A percentile compares a stretch with the other conserved stretches of the same genome.
Conservation (phyloP, 2,113 vertebrate genomes). For the Campylomormyrus tamandua region DNA sequence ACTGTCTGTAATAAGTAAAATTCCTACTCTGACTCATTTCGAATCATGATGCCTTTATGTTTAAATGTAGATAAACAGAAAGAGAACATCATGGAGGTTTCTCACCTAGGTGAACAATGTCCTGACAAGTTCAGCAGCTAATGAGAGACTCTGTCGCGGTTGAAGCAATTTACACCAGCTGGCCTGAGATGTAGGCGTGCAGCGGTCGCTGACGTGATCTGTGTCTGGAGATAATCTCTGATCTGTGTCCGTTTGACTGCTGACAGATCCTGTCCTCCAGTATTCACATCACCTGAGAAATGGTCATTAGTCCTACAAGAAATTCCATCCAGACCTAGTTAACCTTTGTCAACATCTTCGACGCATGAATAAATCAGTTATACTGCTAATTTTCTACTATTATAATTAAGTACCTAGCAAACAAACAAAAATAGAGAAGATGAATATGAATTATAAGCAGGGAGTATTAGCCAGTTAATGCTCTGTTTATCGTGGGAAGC, state of each 20-base stretch:
- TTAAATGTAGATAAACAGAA: neutral
- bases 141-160: neutral
- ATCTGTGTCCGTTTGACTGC: neutral
- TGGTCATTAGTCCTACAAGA: neutral
- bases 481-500: neutral
- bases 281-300: neutral
- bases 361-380: neutral
- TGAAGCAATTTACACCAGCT: neutral
- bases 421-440: neutral
- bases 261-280: neutral
- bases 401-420: neutral
- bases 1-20: neutral
- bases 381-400: neutral
- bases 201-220: neutral
- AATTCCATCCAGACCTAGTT: neutral
- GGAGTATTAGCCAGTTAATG: neutral
- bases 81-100: neutral
- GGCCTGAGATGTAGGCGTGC: neutral
- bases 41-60: neutral
- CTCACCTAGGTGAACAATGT: neutral
- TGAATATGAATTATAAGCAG: neutral
- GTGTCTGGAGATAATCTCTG: neutral
- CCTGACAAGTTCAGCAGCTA: neutral
- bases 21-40: neutral
- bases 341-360: neutral